These are phyloP conservation scores for Progne subis DNA, from an alignment of 2,113 vertebrate genomes.

Conservation along the genomic window DNA sequence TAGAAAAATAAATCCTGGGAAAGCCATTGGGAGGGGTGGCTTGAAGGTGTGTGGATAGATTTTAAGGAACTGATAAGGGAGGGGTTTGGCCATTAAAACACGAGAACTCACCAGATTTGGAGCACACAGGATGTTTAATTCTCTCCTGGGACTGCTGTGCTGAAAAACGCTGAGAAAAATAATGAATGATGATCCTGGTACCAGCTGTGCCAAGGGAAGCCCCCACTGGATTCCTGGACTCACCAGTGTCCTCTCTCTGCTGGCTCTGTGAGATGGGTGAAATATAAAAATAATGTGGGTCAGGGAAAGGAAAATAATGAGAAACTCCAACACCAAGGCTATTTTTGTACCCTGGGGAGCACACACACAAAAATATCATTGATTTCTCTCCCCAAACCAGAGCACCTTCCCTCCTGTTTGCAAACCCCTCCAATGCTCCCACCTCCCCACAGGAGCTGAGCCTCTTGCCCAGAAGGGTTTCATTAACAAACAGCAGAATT, in stretches of 20 bases:
- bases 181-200: neutral
- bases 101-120: rapidly evolving
- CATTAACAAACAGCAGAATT: neutral
- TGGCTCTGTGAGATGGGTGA: neutral
- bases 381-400: neutral
- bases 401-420: neutral
- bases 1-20: neutral
- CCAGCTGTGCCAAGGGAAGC: neutral
- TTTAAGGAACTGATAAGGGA: neutral
- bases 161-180: neutral
- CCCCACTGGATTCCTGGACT: neutral
- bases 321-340: neutral
- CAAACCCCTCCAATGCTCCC: neutral
- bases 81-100: neutral
- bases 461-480: neutral
- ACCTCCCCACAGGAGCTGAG: neutral
- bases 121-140: neutral
- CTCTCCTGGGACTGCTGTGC: neutral
- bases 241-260: neutral
- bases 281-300: neutral
- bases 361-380: rapidly evolving
- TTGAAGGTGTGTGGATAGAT: neutral
- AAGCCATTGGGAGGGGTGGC: neutral
- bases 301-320: neutral
- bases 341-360: neutral